Conservation (phyloP, 2,113 vertebrate genomes). For the Lophochroa leadbeateri region DNA sequence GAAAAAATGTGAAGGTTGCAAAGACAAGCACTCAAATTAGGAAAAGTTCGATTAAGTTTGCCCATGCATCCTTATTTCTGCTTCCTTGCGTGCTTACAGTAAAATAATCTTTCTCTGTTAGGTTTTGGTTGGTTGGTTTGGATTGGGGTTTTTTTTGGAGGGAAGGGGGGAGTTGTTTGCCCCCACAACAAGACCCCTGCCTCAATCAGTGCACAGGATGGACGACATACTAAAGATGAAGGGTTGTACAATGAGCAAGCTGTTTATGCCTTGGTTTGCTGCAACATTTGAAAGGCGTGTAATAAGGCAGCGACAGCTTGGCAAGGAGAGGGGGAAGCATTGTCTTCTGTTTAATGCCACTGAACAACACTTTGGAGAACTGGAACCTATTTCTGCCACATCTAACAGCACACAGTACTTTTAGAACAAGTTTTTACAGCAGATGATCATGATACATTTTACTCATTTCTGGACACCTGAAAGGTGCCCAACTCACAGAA, state of each 20-base stretch:
- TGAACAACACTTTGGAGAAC: background rate
- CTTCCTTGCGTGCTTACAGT: background rate
- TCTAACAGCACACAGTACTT: slow-evolving; percentile 7
- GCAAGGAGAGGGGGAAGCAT: background rate
- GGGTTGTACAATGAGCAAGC: background rate
- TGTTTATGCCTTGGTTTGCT: background rate
- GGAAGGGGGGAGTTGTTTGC: background rate
- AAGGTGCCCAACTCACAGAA: background rate
- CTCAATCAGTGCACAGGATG: slow-evolving; percentile 70
- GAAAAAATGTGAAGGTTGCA: slow-evolving; percentile 41
- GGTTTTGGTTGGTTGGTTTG: background rate
- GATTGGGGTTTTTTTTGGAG: background rate
- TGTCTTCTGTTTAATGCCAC: background rate
- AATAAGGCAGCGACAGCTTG: background rate
- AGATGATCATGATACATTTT: background rate
- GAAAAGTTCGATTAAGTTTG: slow-evolving; percentile 41
- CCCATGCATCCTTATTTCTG: slow-evolving; percentile 61
- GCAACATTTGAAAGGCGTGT: background rate
- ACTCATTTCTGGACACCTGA: background rate
- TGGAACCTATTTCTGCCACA: background rate
- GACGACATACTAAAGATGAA: slow-evolving; percentile 37
- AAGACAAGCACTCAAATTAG: slow-evolving; percentile 59
- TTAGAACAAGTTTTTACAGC: background rate
- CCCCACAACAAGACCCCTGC: slow-evolving; percentile 30
- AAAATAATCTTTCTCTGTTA: background rate